A percentile compares a stretch with the other conserved stretches of the same genome.
These are phyloP conservation scores for Oligia strigilis DNA, from an alignment of 2,888 invertebrate genomes.

Conservation along the genomic window DNA sequence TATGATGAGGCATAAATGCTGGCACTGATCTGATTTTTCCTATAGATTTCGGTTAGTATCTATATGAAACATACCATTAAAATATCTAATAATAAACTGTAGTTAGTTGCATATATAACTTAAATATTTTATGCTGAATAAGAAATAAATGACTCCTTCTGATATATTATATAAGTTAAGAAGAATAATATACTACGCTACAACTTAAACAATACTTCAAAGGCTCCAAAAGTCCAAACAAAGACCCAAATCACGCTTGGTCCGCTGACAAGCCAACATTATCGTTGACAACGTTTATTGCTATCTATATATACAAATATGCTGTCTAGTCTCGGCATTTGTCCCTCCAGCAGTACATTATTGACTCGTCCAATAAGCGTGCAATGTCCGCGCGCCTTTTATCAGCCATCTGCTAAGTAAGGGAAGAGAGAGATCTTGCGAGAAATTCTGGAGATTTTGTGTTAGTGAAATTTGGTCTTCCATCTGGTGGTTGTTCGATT, in stretches of 20 bases:
- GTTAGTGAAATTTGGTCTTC: neutral
- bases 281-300: constrained; percentile 85
- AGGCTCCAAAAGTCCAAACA: constrained; percentile 46
- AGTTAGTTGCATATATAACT: neutral
- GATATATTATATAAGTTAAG: neutral
- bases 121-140: too few relatives aligned
- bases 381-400: constrained; percentile 86
- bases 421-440: constrained; percentile 70
- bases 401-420: constrained; percentile 65
- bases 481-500: neutral
- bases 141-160: too few relatives aligned
- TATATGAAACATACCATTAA: neutral
- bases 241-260: constrained; percentile 73
- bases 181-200: neutral
- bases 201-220: constrained; percentile 36
- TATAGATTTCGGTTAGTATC: neutral
- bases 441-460: neutral
- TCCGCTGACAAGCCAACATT: constrained; percentile 80
- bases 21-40: neutral
- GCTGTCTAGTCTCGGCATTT: constrained; percentile 75
- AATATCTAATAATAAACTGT: neutral
- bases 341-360: constrained; percentile 84
- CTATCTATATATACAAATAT: constrained; percentile 79
- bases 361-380: constrained; percentile 90
- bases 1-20: neutral